Base-by-base conservation (phyloP, 2,797 vertebrate genomes). In the Leuciscus waleckii region DNA sequence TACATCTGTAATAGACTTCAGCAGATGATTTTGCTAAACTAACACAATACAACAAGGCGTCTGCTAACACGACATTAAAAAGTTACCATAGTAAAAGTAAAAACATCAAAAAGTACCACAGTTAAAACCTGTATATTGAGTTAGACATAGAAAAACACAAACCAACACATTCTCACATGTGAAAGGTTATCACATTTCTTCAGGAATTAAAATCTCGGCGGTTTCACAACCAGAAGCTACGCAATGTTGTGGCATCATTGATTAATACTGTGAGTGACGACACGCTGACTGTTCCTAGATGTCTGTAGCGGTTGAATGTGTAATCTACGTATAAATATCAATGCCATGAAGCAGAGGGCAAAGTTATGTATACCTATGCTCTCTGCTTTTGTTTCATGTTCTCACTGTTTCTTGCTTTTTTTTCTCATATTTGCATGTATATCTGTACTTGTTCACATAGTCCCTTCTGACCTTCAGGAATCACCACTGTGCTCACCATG, bases 401-500 rank as follows among this genome's bases (percentile, higher is more conserved):
- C 8, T 75, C 19, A 54, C 5, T 7, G 19, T 56, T n/a, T 56
- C 51, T 37, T 7, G 3, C 51, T 39, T 58, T 7, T 32, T 29
- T 77, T 9, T 17, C 51, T 56, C 3, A n/a, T 63, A 63, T 63
- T 63, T 63, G 61, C 26, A 29, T 56, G 49, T 21, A 71, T 26
- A 46, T 46, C n/a, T 73, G 41, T 32, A 7, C 46, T 56, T 56
- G 29, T 58, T 75, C 17, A 75, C 32, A 23, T 37, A 37, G 13
- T 75, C 39, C 2, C 6, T 17, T 85, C 23, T 85, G 78, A 83
- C 58, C 43, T 86, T 14, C 93, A 99, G 98, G 98, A 78, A 97
- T 98, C 92, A 99, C 98, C 91, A 99, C 98, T 0, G 98, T 99
- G 85, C 96, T 99, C 90, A 99, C 98, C 89, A 99, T 99, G 98